Evolutionary conservation across 2,797 vertebrate genomes (phyloP), one percentile per base, ranked within the genome.

Genomic region (Chelidonichthys spinosus): DNA sequence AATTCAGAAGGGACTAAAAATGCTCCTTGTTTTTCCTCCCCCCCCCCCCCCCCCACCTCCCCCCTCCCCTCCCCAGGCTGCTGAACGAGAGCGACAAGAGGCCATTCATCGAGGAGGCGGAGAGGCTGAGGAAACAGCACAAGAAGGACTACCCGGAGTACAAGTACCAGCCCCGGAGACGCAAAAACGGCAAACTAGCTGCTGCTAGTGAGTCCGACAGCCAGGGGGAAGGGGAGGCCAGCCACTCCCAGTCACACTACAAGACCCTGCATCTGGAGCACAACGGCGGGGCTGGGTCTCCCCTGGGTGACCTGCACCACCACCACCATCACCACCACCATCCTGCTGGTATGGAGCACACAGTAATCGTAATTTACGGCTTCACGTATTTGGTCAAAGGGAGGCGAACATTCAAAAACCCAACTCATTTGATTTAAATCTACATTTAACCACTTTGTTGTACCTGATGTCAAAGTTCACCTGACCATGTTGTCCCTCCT

Each of bases 71-170:
- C 33, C 64, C 68, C 90, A 99, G 98, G 92, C 89, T 99, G 71
- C 83, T 99, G 85, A 99, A 98, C 0, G 98, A 99, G 83, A 96
- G 93, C 0, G 98, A 99, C 94, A 99, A 99, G 94, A 94, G 97
- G 60, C 98, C 98, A 86, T 99, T 99, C 89, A 98, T 99, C 0
- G 98, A 99, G 89, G 98, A 99, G 91, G 98, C 98, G 0, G 98
- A 99, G 92, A 88, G 98, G 76, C 95, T 99, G 90, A 95, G 98
- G 76, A 98, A 99, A 92, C 98, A 99, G 91, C 98, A 99, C 90
- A 99, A 99, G 94, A 99, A 99, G 84, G 98, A 99, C 92, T 97
- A 99, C 66, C 98, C 98, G 0, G 98, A 99, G 81, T 99, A 99
- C 93, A 99, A 99, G 90, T 99, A 99, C 91, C 98, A 99, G 91